Evolutionary conservation across 2,797 vertebrate species (phyloP).

Genomic region (Phalloptychus januarius): DNA sequence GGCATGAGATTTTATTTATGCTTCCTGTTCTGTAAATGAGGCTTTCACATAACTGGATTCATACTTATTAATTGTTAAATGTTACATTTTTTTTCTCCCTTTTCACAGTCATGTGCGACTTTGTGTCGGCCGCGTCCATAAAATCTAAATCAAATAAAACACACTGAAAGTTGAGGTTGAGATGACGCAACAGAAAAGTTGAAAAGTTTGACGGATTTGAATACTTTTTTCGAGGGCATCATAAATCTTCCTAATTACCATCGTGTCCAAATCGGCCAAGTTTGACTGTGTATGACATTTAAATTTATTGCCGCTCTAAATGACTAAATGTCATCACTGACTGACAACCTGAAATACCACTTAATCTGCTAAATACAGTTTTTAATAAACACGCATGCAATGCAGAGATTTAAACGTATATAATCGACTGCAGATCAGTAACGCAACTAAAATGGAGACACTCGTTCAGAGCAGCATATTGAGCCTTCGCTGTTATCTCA

Average conservation of each 20-base stretch:
- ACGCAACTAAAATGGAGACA: constrained; percentile 17
- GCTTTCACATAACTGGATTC: background rate
- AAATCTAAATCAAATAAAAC: background rate
- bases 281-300: no score
- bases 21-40: background rate
- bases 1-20: background rate
- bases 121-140: background rate
- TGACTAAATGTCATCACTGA: background rate
- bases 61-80: background rate
- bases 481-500: constrained; percentile 20
- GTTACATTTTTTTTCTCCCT: background rate
- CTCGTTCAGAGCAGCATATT: constrained; percentile 11
- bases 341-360: background rate
- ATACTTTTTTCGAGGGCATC: background rate
- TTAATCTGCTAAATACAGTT: background rate
- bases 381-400: constrained; percentile 25
- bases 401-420: constrained; percentile 8
- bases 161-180: background rate
- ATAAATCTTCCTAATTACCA: background rate
- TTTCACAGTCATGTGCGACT: background rate
- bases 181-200: background rate
- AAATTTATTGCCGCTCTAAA: background rate
- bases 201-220: background rate
- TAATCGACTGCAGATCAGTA: constrained; percentile 2
- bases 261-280: background rate